These are phyloP conservation scores for Formicarius rufipectus DNA, from an alignment of 2,113 vertebrate species.

Conservation along the genomic window DNA sequence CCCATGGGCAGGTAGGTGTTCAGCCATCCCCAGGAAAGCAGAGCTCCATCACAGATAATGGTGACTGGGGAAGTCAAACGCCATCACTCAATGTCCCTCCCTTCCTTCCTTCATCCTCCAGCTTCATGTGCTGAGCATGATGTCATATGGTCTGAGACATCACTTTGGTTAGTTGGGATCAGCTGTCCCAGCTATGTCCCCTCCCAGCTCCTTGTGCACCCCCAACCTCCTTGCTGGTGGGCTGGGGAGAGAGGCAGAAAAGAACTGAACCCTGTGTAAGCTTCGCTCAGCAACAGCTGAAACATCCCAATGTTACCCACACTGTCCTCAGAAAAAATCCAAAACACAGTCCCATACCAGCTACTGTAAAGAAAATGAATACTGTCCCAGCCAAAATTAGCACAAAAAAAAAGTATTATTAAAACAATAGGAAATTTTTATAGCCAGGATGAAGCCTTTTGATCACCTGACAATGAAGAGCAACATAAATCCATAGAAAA, in stretches of 20 bases:
- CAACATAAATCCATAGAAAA: neutral
- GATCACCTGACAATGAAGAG: neutral
- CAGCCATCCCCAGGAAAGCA: neutral
- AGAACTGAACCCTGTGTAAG: neutral
- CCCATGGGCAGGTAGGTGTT: neutral
- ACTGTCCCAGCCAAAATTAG: neutral
- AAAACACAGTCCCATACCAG: neutral
- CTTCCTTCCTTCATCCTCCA: neutral
- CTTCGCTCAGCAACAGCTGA: neutral
- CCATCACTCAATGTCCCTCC: neutral
- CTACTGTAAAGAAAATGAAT: neutral
- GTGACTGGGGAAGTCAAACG: neutral
- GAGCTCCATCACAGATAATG: fast-evolving
- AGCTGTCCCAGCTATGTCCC: neutral
- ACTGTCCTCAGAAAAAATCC: neutral
- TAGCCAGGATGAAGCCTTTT: fast-evolving
- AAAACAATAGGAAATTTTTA: neutral
- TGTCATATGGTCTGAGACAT: neutral
- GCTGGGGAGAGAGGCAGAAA: neutral
- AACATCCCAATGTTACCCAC: neutral
- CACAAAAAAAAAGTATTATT: neutral
- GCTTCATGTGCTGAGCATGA: neutral
- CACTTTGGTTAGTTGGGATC: neutral
- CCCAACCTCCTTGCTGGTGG: neutral
- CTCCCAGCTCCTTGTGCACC: neutral